Conservation (phyloP, 2,797 vertebrate genomes). For the Geotrypetes seraphini region DNA sequence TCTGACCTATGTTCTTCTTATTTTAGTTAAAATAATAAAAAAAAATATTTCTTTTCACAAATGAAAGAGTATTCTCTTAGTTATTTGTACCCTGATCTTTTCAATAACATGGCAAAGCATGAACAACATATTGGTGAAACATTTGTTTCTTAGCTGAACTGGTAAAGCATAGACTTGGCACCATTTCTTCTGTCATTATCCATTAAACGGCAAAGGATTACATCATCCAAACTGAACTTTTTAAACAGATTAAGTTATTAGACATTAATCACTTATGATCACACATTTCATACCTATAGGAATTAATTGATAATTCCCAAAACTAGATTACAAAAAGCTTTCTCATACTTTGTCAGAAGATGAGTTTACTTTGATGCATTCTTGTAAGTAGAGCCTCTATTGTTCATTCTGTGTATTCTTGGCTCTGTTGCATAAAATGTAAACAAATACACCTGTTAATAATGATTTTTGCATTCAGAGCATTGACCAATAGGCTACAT, state of each 20-base stretch:
- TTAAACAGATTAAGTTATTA: slow-evolving; percentile 44
- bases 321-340: not conserved
- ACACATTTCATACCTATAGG: slow-evolving; percentile 31
- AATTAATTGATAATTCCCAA: not conserved
- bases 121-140: slow-evolving; percentile 4
- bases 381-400: no score
- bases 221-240: slow-evolving; percentile 45
- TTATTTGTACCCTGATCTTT: not conserved
- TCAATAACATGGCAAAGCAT: not conserved
- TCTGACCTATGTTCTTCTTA: no score
- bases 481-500: no score
- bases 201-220: slow-evolving; percentile 51
- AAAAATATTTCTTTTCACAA: not conserved
- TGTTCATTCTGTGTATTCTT: no score
- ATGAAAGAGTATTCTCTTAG: not conserved
- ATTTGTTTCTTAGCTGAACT: not conserved
- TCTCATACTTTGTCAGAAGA: no score
- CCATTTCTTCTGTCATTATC: slow-evolving; percentile 49
- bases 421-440: no score
- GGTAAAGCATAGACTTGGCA: slow-evolving; percentile 23
- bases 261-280: slow-evolving; percentile 30
- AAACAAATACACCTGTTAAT: no score
- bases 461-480: no score
- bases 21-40: no score
- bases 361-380: no score